Evolutionary conservation across 2,797 vertebrate genomes (phyloP), one percentile per base, ranked within the genome.

Genomic region (Triplophysa bombifrons): DNA sequence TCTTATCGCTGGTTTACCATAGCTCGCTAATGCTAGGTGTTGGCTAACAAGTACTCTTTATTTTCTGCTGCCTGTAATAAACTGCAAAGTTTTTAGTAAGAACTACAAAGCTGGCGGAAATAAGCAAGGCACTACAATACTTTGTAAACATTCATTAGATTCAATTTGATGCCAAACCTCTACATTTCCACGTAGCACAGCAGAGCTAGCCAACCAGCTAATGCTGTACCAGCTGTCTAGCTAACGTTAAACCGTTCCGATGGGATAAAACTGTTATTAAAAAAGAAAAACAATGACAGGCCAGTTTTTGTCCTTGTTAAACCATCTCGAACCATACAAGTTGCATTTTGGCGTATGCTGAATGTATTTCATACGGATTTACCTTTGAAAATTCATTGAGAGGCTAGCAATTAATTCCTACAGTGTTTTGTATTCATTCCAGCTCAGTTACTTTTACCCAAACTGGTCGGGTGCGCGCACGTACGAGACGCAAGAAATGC

Each of bases 341-440:
- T n/a, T 63, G 60, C 20, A 22, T 50, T 55, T 48, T 78, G 72
- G 5, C 16, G 58, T 73, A 74, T 74, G 51, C 20, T 46, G 17
- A 30, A 74, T 7, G 70, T 63, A 80, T 81, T 53, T 41, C 55
- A 74, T 38, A 16, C 14, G 56, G 27, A 46, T 85, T 89, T 88
- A 90, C 88, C 88, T 88, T 84, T 72, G 81, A 34, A 80, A 79
- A 85, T 81, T 82, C 86, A 88, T 87, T 85, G 76, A 85, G 60
- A 22, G 69, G 63, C 74, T 74, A 51, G 71, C 72, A 82, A 78
- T 81, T 82, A 81, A 78, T 82, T 84, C 78, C 78, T 78, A 86
- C 68, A 83, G 79, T 85, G 82, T 81, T 85, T 84, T 87, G 80
- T 85, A 58, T 84, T 87, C 86, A 86, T 85, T 87, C 85, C 85